Evolutionary conservation across 1,140 invertebrate genomes (phyloP), one percentile per base, ranked within the genome.

Genomic region (Trichonephila clavipes): DNA sequence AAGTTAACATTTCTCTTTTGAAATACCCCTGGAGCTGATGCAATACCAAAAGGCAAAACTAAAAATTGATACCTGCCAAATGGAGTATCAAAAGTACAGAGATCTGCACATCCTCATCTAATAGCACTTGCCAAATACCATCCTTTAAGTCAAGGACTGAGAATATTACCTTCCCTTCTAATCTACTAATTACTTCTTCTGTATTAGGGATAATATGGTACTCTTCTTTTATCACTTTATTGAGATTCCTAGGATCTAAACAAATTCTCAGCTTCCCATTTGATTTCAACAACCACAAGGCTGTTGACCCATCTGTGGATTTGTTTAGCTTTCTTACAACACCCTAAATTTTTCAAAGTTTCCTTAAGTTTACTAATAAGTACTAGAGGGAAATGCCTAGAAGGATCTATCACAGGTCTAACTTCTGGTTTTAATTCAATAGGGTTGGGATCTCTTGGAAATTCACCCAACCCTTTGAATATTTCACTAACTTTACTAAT

Each of bases 41-140:
- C 95, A 8, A 97, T 95, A 12, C 96, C 96, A 95, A 96, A 97
- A 10, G 95, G 95, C 10, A 96, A 81, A 64, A 95, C 92, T 89
- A 95, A 96, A 94, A 96, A 95, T 83, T 88, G 19, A 85, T 95
- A 96, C 19, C 95, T 95, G 44, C 95, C 95, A 82, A 87, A 89
- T n/a, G 88, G 93, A 34, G 94, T 92, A 64, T 87, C 77, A 86
- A 95, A 94, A 1, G 90, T 93, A 62, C 94, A 91, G 6, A 91
- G 28, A 21, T 94, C 66, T 19, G 82, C n/a, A 86, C 88, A 91
- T 4, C 6, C 12, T 72, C 40, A 59, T 86, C 82, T 51, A 91
- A 40, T 21, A 77, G 28, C 5, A 93, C 21, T 59, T 86, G 62
- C 69, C 82, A 94, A 86, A 94, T 91, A 0, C 66, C 94, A 64